Evolutionary conservation across 2,888 invertebrate species (phyloP).

Genomic region (Sturmia bella): DNA sequence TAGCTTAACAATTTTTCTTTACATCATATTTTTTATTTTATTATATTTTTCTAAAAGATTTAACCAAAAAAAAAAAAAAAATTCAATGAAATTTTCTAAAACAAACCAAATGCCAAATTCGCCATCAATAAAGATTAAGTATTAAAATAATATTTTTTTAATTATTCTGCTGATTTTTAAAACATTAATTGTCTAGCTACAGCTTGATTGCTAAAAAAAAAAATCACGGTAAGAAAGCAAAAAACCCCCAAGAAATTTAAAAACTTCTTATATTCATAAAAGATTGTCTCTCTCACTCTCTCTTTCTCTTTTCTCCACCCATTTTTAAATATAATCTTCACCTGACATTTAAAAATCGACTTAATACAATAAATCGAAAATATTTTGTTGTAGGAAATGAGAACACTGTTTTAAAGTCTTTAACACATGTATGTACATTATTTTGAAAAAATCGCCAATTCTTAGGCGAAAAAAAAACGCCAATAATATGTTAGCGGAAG

Average conservation of each 20-base stretch:
- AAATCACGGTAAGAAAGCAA: slow-evolving; percentile 61
- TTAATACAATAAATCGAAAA: background rate
- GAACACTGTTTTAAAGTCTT: slow-evolving; percentile 16
- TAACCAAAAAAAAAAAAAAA: slow-evolving; percentile 54
- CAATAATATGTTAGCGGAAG: no score
- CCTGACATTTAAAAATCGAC: slow-evolving; percentile 46
- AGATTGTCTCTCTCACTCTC: slow-evolving; percentile 33
- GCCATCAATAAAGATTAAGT: slow-evolving; percentile 68
- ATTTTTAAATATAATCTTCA: slow-evolving; percentile 67
- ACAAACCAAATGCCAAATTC: slow-evolving; percentile 71
- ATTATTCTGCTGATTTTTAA: slow-evolving; percentile 65
- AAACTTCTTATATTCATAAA: slow-evolving; percentile 3
- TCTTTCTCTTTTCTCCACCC: slow-evolving; percentile 31
- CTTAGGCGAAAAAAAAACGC: no score
- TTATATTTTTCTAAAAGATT: slow-evolving; percentile 70
- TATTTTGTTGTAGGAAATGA: slow-evolving; percentile 19
- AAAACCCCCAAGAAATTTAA: slow-evolving; percentile 25
- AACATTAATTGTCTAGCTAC: slow-evolving; percentile 79
- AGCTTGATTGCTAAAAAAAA: slow-evolving; percentile 69
- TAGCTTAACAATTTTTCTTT: slow-evolving; percentile 81
- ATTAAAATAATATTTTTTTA: slow-evolving; percentile 55
- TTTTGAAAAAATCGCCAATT: no score
- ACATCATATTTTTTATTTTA: slow-evolving; percentile 53
- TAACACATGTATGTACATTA: no score
- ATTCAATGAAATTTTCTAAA: slow-evolving; percentile 48